Evolutionary conservation across 92 coral and sea anemone species (phyloP).

Genomic region (Porites divaricata): DNA sequence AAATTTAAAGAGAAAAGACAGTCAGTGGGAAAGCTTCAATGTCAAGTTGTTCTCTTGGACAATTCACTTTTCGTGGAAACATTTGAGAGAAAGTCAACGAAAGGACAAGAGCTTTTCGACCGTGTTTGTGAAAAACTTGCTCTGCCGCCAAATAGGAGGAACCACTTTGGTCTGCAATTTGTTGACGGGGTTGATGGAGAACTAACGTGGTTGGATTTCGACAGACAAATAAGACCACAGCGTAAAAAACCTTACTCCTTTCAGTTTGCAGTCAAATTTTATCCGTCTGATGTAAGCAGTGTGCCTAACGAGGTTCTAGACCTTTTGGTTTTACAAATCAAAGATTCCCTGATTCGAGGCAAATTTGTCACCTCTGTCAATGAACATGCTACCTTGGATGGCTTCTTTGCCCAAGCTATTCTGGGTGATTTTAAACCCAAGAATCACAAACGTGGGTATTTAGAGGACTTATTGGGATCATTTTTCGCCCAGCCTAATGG

Average conservation of each 20-base stretch:
- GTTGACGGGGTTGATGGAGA: slow-evolving; percentile 89
- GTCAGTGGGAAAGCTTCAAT: slow-evolving; percentile 55
- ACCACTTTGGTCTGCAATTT: slow-evolving; percentile 86
- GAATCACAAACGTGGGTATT: slow-evolving; percentile 83
- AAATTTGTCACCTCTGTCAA: slow-evolving; percentile 68
- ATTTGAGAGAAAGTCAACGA: slow-evolving; percentile 78
- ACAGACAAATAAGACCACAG: slow-evolving; percentile 75
- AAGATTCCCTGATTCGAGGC: slow-evolving; percentile 86
- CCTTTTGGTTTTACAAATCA: slow-evolving; percentile 83
- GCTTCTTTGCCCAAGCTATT: slow-evolving; percentile 85
- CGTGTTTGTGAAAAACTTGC: slow-evolving; percentile 67
- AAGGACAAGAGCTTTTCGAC: slow-evolving; percentile 75
- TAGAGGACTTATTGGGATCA: slow-evolving; percentile 84
- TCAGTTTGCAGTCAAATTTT: slow-evolving; percentile 91
- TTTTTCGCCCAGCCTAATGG: slow-evolving; percentile 93
- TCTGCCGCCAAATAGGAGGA: slow-evolving; percentile 58
- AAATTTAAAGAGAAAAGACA: slow-evolving; percentile 25
- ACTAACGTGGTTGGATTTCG: slow-evolving; percentile 81
- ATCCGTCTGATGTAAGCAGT: slow-evolving; percentile 62
- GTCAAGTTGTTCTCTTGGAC: slow-evolving; percentile 86
- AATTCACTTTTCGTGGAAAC: slow-evolving; percentile 65
- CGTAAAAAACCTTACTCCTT: slow-evolving; percentile 86
- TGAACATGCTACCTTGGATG: slow-evolving; percentile 85
- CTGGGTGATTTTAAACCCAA: slow-evolving; percentile 85
- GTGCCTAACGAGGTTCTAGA: slow-evolving; percentile 67